Conservation (phyloP, 2,113 vertebrate species). For the Mirounga angustirostris region DNA sequence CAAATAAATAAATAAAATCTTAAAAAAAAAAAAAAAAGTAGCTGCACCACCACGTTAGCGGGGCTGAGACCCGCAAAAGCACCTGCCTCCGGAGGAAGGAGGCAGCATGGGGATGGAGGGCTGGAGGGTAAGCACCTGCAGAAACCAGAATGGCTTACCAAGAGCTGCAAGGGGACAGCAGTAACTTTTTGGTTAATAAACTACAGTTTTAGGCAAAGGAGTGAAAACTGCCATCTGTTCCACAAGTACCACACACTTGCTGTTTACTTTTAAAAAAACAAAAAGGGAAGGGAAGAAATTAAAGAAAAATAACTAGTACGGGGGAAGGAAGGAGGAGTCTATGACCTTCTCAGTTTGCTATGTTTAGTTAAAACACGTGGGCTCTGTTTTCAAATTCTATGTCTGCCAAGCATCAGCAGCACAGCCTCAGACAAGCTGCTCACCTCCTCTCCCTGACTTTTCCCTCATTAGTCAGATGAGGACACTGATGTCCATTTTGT, state of each 20-base stretch:
- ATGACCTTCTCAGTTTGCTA: not conserved
- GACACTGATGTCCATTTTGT: not conserved
- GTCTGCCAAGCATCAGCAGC: not conserved
- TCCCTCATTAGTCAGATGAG: not conserved
- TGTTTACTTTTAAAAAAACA: not conserved
- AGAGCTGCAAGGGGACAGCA: not conserved
- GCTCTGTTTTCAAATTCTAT: constrained; percentile 50
- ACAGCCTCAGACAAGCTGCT: rapidly evolving
- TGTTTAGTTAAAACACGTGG: not conserved
- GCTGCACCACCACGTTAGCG: rapidly evolving
- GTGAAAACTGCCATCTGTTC: not conserved
- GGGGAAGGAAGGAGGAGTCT: not conserved
- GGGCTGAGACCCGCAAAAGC: not conserved
- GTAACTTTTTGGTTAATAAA: not conserved
- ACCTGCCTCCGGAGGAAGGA: not conserved
- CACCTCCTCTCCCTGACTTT: not conserved
- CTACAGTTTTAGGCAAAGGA: not conserved
- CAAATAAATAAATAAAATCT: no score
- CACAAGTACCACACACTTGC: not conserved
- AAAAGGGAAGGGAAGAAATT: not conserved
- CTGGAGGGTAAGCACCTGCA: rapidly evolving
- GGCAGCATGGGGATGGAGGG: not conserved
- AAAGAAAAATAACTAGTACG: not conserved
- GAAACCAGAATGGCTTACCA: not conserved
- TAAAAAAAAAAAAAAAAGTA: not conserved